Conservation (phyloP, 23 tunicate species). For the Phallusia fumigata region DNA sequence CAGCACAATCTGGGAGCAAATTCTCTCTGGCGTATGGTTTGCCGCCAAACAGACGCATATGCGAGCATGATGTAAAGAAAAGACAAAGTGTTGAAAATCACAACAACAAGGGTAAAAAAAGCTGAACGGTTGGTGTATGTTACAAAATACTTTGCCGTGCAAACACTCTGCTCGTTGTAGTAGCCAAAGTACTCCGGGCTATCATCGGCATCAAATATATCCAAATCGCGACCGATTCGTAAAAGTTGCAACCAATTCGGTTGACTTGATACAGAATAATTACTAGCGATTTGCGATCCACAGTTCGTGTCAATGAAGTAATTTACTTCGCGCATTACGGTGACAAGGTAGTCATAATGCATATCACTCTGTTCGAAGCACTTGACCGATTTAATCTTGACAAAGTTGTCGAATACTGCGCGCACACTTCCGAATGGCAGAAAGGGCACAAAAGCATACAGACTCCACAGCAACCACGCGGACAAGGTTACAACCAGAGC, state of each 20-base stretch:
- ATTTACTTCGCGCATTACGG: constrained; percentile 4
- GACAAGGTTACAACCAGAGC: not conserved
- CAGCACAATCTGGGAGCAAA: no score
- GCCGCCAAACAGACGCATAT: constrained; percentile 16
- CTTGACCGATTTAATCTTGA: not conserved
- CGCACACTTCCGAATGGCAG: not conserved
- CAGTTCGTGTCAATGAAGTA: not conserved
- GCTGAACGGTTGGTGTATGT: constrained; percentile 4
- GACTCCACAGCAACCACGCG: not conserved
- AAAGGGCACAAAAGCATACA: not conserved
- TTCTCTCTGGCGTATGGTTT: not conserved
- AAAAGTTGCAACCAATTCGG: constrained; percentile 24
- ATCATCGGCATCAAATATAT: not conserved
- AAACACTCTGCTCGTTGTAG: constrained; percentile 41
- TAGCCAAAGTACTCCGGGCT: constrained; percentile 9
- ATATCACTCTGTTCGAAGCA: constrained; percentile 23
- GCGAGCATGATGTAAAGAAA: constrained; percentile 23
- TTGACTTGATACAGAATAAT: not conserved
- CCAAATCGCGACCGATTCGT: not conserved
- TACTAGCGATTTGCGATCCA: not conserved
- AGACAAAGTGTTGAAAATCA: constrained; percentile 6
- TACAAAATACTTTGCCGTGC: constrained; percentile 27
- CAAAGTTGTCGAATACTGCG: constrained; percentile 22
- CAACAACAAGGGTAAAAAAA: constrained; percentile 19
- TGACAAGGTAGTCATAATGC: constrained; percentile 16